These are phyloP conservation scores for Sminthurides bifidus DNA, from an alignment of 1,140 invertebrate genomes.

Conservation along the genomic window DNA sequence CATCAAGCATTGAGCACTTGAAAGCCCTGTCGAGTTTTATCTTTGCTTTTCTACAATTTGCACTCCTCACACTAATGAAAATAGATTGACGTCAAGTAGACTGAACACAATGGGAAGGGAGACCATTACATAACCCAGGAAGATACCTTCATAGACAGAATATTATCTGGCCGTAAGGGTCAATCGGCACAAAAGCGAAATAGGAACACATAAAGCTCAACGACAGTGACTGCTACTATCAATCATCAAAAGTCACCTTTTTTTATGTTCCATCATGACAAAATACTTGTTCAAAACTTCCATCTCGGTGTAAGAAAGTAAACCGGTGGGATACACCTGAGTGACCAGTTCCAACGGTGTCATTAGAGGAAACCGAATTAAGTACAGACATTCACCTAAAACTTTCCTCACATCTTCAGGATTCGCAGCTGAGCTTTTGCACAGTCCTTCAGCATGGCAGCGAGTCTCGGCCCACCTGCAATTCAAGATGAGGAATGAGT, in stretches of 20 bases:
- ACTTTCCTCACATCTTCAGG: neutral
- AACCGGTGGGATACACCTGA: neutral
- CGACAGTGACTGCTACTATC: neutral
- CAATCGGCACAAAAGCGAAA: neutral
- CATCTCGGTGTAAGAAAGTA: neutral
- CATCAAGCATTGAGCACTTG: too few species aligned
- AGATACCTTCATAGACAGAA: too few species aligned
- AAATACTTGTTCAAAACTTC: neutral
- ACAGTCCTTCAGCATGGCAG: neutral
- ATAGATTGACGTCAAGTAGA: too few species aligned
- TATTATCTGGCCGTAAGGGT: too few species aligned
- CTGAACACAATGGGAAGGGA: too few species aligned
- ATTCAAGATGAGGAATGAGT: too few species aligned
- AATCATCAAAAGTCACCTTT: neutral
- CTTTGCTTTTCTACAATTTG: too few species aligned
- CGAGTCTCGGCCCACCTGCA: neutral
- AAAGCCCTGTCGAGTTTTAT: too few species aligned
- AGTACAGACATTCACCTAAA: neutral
- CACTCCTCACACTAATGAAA: too few species aligned
- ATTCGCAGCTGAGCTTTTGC: too few species aligned
- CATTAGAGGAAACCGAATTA: constrained; percentile 4
- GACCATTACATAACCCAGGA: too few species aligned
- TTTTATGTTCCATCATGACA: neutral
- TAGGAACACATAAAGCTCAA: neutral
- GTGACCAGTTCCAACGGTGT: neutral